Conservation (phyloP, 1,140 invertebrate genomes). For the Samia ricini region DNA sequence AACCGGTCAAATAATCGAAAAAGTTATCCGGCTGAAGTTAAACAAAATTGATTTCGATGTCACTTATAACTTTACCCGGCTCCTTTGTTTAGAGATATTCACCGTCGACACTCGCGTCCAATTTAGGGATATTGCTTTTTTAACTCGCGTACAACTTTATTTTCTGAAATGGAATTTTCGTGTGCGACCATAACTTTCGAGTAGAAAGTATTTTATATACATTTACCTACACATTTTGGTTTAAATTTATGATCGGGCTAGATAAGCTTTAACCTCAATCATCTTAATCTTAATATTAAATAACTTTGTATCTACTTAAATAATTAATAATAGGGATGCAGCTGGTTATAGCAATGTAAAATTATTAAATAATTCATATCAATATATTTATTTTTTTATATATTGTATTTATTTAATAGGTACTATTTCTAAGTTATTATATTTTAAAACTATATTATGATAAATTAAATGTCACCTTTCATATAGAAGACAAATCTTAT, state of each 20-base stretch:
- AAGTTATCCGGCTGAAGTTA: conserved; percentile 27
- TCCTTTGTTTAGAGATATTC: conserved; percentile 20
- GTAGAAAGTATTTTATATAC: not conserved
- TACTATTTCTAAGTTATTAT: not conserved
- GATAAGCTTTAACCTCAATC: no score
- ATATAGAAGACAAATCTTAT: not conserved
- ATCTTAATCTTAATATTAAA: no score
- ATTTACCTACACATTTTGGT: not conserved
- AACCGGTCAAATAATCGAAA: conserved; percentile 27
- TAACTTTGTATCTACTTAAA: no score
- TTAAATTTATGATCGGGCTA: not conserved
- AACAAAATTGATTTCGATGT: conserved; percentile 25
- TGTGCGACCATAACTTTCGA: not conserved
- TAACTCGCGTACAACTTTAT: not conserved
- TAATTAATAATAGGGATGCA: no score
- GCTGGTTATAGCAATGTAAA: no score
- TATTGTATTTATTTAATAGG: not conserved
- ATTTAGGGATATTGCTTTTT: conserved; percentile 5
- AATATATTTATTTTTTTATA: not conserved
- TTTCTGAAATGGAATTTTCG: not conserved
- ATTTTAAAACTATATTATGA: not conserved
- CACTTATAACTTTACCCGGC: conserved; percentile 25
- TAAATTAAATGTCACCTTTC: not conserved
- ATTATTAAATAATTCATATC: no score
- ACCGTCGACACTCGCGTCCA: conserved; percentile 5